Conservation (phyloP, 2,888 invertebrate species). For the Polydrusus cervinus region DNA sequence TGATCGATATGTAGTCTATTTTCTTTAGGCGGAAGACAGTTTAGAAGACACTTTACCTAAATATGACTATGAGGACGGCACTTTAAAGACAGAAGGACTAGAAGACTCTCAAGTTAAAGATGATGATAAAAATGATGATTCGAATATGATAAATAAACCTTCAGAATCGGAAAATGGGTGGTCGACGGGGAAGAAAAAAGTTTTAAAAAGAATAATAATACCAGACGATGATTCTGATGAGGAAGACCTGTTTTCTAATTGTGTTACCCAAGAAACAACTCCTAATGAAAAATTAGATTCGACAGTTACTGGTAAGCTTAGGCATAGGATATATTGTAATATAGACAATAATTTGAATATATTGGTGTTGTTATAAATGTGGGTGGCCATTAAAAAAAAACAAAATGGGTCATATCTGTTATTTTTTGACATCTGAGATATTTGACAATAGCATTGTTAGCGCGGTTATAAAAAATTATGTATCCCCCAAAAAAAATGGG, state of each 20-base stretch:
- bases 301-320: slow-evolving; percentile 43
- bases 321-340: no score
- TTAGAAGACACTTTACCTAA: slow-evolving; percentile 62
- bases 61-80: slow-evolving; percentile 61
- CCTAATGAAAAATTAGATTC: slow-evolving; percentile 40
- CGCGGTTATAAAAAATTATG: no score
- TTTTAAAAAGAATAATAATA: slow-evolving; percentile 65
- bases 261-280: neutral
- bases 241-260: slow-evolving; percentile 57
- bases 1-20: no score
- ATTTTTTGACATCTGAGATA: no score
- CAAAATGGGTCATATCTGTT: no score
- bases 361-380: no score
- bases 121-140: slow-evolving; percentile 52
- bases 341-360: no score
- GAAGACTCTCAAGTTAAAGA: slow-evolving; percentile 55
- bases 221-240: slow-evolving; percentile 67
- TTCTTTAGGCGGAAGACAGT: slow-evolving; percentile 60
- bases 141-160: slow-evolving; percentile 20
- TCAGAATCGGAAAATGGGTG: slow-evolving; percentile 17
- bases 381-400: no score
- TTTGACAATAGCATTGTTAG: no score
- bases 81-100: slow-evolving; percentile 57
- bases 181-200: slow-evolving; percentile 39
- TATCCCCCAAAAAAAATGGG: no score